These are phyloP conservation scores for Cacatua alba DNA, from an alignment of 2,113 vertebrate genomes.

Conservation along the genomic window DNA sequence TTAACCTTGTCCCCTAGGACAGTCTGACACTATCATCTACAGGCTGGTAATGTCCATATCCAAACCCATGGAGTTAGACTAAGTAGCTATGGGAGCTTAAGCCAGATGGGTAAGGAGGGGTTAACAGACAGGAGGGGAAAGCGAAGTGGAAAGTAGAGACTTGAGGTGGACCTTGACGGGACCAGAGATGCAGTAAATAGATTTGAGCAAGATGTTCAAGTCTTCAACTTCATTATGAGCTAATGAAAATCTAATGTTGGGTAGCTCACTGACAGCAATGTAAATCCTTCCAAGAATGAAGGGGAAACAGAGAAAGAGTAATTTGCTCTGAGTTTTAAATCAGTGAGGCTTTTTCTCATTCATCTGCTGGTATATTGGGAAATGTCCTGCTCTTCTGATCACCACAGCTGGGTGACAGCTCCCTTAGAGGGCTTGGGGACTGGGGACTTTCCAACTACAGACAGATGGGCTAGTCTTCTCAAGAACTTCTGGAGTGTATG, in stretches of 20 bases:
- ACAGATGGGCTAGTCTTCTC: not conserved
- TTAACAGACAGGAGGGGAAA: not conserved
- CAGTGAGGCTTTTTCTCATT: not conserved
- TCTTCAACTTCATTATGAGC: not conserved
- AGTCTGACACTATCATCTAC: not conserved
- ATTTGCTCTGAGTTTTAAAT: not conserved
- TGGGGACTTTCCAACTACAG: not conserved
- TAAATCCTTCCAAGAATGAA: not conserved
- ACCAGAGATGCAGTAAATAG: not conserved
- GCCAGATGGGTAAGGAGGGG: not conserved
- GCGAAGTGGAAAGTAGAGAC: not conserved
- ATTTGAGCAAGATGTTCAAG: not conserved
- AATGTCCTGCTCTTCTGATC: not conserved
- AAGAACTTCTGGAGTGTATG: not conserved
- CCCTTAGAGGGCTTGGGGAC: rapidly evolving
- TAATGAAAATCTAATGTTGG: not conserved
- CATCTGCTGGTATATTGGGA: not conserved
- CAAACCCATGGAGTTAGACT: not conserved
- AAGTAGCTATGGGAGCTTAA: not conserved
- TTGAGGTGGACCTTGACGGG: not conserved
- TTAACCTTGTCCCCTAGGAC: not conserved
- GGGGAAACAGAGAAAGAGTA: not conserved
- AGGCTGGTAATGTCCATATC: not conserved
- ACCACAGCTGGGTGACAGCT: not conserved
- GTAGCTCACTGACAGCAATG: not conserved